phyloP scores from a whole-genome alignment of 1,140 invertebrate genomes.

The Eueides isabella region DNA sequence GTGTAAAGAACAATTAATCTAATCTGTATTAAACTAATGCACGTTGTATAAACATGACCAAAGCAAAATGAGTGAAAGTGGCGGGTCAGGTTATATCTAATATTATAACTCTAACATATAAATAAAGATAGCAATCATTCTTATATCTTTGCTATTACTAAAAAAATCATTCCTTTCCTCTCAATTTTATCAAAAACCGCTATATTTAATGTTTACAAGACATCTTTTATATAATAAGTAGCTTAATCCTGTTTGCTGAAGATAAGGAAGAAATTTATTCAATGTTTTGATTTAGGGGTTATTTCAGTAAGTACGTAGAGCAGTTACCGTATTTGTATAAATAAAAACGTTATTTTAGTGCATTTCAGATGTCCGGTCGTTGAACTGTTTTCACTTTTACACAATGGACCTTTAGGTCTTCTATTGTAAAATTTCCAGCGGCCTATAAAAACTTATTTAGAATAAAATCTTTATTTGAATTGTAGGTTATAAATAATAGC shows the following conservation, averaged over 20 bases:
- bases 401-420: neutral
- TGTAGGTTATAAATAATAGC: too few relatives aligned
- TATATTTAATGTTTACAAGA: neutral
- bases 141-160: neutral
- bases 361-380: neutral
- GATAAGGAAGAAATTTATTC: neutral
- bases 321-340: too few relatives aligned
- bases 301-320: neutral
- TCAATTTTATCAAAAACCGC: too few relatives aligned
- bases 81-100: neutral
- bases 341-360: neutral
- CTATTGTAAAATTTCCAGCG: neutral
- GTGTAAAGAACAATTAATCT: conserved; percentile 19
- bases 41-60: conserved; percentile 16
- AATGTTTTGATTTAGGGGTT: neutral
- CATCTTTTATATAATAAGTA: too few relatives aligned
- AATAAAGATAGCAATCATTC: neutral
- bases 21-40: conserved; percentile 19
- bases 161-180: too few relatives aligned
- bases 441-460: too few relatives aligned
- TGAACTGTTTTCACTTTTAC: neutral
- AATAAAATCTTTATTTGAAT: too few relatives aligned
- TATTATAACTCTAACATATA: neutral
- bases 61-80: conserved; percentile 22
- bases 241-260: neutral